A percentile compares a stretch with the other conserved stretches of the same genome.
phyloP scores from a whole-genome alignment of 2,113 vertebrate genomes.

The Zapus hudsonius region DNA sequence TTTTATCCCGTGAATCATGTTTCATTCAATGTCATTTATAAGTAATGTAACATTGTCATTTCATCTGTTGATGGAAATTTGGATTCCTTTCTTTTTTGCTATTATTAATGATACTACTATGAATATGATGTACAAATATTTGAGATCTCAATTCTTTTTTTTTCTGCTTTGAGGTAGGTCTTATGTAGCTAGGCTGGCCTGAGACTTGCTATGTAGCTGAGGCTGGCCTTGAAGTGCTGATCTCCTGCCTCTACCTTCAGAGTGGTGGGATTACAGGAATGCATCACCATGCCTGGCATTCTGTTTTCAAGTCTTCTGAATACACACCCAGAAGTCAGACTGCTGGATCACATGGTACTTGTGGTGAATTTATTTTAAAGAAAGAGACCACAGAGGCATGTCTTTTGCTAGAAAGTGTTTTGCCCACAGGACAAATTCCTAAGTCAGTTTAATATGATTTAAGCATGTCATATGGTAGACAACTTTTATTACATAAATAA shows the following conservation, averaged over 20 bases:
- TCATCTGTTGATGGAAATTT: neutral
- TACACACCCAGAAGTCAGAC: neutral
- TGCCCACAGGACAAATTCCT: neutral
- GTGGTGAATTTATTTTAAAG: constrained; percentile 4
- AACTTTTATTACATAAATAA: neutral
- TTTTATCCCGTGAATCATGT: neutral
- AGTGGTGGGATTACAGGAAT: neutral
- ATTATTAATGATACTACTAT: neutral
- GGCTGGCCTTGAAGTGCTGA: neutral
- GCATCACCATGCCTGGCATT: neutral
- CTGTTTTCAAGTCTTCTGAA: neutral
- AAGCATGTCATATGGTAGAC: neutral
- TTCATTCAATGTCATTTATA: neutral
- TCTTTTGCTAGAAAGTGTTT: neutral
- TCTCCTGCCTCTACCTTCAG: neutral
- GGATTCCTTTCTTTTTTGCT: neutral
- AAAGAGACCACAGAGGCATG: neutral
- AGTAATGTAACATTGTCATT: neutral
- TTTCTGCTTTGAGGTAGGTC: no score
- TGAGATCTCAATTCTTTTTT: neutral
- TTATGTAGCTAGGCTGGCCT: no score
- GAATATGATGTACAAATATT: neutral
- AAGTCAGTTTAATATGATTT: neutral
- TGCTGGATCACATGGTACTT: neutral
- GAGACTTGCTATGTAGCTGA: neutral